phyloP scores from a whole-genome alignment of 2,113 vertebrate species.

The Anhinga anhinga region DNA sequence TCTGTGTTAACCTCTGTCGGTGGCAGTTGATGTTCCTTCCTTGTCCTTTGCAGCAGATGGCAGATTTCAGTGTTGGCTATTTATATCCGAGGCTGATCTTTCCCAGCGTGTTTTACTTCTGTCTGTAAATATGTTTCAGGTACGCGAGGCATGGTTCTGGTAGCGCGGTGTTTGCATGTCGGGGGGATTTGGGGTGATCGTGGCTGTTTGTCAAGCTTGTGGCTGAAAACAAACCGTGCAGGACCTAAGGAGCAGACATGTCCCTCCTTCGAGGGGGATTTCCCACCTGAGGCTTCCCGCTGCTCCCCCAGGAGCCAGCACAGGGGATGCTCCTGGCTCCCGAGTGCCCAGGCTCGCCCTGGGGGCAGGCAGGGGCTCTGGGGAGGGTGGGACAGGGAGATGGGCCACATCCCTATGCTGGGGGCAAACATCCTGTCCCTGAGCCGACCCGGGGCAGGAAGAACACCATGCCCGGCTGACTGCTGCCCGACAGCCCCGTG shows the following conservation, averaged over 20 bases:
- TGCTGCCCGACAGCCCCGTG: neutral
- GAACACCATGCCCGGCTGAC: neutral
- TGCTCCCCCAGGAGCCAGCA: neutral
- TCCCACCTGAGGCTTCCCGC: neutral
- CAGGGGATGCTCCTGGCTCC: accelerated
- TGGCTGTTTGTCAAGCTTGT: conserved; percentile 25
- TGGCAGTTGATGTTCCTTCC: conserved; percentile 32
- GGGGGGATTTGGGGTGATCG: neutral
- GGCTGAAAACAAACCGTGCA: neutral
- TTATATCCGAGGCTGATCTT: conserved; percentile 29
- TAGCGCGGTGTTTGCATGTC: neutral
- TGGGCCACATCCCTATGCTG: neutral
- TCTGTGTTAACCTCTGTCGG: conserved; percentile 7
- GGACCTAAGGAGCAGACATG: neutral
- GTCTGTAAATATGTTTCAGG: conserved; percentile 39
- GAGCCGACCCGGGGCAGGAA: neutral
- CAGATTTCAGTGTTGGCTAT: conserved; percentile 39
- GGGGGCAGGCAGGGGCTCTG: neutral
- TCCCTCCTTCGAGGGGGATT: neutral
- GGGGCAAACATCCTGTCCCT: neutral
- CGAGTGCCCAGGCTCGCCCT: neutral
- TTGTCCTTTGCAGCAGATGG: conserved; percentile 28
- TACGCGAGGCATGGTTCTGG: neutral
- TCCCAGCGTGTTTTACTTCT: neutral
- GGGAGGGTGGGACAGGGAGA: neutral